These are phyloP conservation scores for Geodia barretti DNA, from an alignment of 37 sponge, comb jelly and placozoan genomes.

Conservation along the genomic window DNA sequence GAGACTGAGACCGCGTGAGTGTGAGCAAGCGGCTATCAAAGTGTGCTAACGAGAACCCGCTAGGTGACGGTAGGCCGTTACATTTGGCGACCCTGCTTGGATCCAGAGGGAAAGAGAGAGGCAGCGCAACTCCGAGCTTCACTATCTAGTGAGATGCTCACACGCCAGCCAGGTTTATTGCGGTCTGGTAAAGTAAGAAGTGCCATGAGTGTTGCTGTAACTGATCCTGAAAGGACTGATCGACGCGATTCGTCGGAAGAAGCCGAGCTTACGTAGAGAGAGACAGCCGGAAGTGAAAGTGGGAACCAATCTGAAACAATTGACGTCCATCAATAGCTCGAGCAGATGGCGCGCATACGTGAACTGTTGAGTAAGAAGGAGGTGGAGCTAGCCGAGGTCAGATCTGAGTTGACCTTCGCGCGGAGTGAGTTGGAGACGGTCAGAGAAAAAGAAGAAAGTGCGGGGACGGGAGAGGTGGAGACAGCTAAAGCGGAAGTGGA, in stretches of 20 bases:
- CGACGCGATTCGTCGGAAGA: neutral
- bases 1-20: too few relatives aligned
- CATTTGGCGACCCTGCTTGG: too few relatives aligned
- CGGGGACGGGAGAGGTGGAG: neutral
- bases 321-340: neutral
- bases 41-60: too few relatives aligned
- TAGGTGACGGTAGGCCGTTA: too few relatives aligned
- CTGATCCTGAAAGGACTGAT: neutral
- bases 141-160: too few relatives aligned
- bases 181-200: neutral
- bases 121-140: too few relatives aligned
- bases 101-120: too few relatives aligned
- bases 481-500: neutral
- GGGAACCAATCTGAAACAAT: neutral
- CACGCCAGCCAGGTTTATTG: too few relatives aligned
- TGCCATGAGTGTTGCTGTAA: neutral
- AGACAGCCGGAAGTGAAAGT: neutral
- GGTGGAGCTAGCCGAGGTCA: neutral
- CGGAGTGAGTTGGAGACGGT: neutral
- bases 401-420: neutral
- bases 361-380: neutral
- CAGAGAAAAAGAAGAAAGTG: neutral
- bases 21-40: too few relatives aligned
- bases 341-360: neutral
- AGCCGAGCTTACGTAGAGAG: neutral